phyloP scores from a whole-genome alignment of 2,113 vertebrate species.

The Lampris megalopsis region DNA sequence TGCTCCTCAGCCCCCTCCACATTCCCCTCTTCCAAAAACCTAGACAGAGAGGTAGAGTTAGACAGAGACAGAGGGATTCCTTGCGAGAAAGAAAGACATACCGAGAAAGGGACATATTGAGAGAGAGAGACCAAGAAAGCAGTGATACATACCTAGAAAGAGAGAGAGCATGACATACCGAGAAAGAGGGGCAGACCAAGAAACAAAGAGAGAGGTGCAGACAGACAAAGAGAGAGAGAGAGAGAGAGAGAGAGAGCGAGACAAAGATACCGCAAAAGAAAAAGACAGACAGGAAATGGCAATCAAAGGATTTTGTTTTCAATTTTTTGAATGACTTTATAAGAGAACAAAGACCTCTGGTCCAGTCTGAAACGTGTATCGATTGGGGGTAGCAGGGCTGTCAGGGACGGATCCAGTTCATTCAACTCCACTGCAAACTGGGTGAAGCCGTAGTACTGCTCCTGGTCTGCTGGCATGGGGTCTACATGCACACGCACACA shows the following conservation, averaged over 20 bases:
- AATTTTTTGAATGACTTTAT: no score
- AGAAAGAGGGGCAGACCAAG: neutral
- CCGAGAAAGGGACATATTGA: neutral
- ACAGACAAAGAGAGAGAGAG: neutral
- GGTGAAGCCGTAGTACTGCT: slow-evolving; percentile 96
- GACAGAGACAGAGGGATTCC: neutral
- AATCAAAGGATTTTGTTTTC: neutral
- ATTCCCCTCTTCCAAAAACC: slow-evolving; percentile 95
- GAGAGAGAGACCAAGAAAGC: neutral
- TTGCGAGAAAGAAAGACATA: neutral
- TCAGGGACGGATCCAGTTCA: slow-evolving; percentile 86
- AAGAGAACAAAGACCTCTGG: slow-evolving; percentile 86
- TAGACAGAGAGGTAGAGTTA: slow-evolving; percentile 48
- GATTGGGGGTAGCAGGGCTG: slow-evolving; percentile 87
- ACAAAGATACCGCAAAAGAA: neutral
- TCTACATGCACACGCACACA: slow-evolving; percentile 79
- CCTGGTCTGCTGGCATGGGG: slow-evolving; percentile 89
- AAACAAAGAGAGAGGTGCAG: no score
- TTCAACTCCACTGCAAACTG: slow-evolving; percentile 95
- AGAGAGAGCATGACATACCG: neutral
- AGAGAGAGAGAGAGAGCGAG: neutral
- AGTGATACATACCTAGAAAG: no score
- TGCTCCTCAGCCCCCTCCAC: slow-evolving; percentile 90
- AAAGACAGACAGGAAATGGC: neutral
- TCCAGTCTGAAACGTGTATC: slow-evolving; percentile 97